A percentile compares a stretch with the other conserved stretches of the same genome.
These are phyloP conservation scores for Toxotes jaculatrix DNA, from an alignment of 2,113 vertebrate genomes.

Conservation along the genomic window DNA sequence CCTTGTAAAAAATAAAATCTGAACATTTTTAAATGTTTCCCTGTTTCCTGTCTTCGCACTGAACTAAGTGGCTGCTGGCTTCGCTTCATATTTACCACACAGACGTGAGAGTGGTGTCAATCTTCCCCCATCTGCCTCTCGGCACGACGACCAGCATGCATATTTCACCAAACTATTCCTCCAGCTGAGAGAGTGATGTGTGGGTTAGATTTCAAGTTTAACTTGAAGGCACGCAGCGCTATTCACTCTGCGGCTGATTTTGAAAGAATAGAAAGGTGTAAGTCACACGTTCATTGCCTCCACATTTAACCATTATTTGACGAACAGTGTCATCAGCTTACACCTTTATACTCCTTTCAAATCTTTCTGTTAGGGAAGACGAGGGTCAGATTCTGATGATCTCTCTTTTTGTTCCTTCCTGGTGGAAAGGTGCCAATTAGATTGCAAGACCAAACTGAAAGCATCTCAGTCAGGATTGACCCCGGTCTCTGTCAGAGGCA, in stretches of 20 bases:
- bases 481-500: background rate
- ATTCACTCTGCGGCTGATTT: background rate
- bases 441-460: background rate
- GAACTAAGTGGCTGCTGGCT: background rate
- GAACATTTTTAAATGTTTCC: too few relatives aligned
- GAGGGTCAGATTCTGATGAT: background rate
- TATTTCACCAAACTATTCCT: background rate
- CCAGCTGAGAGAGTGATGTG: too few relatives aligned
- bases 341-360: background rate
- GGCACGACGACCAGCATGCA: background rate
- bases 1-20: too few relatives aligned
- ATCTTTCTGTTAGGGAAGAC: background rate
- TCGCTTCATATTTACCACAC: background rate
- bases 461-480: background rate
- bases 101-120: background rate
- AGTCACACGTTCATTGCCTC: background rate
- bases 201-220: conserved; percentile 19
- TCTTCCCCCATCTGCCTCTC: background rate
- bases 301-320: background rate
- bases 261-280: background rate
- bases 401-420: background rate
- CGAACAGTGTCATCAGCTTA: background rate
- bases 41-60: background rate
- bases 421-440: background rate
- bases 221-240: background rate